Percentiles rank a stretch among this genome's conserved stretches.
phyloP scores from a whole-genome alignment of 2,888 invertebrate species.

The Agrochola circellaris region DNA sequence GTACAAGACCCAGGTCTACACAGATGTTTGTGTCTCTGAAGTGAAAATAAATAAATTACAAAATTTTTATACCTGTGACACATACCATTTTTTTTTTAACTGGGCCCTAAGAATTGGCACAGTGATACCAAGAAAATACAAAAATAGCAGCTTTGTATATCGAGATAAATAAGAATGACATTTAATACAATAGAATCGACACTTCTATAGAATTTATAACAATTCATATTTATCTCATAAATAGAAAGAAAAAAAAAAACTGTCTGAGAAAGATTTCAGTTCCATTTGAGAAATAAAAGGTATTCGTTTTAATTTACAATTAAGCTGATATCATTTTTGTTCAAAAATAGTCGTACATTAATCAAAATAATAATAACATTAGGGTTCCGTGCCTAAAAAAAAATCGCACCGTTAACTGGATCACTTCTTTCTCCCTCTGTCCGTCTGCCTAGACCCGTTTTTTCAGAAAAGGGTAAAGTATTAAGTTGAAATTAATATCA shows the following conservation, averaged over 20 bases:
- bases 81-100: background rate
- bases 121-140: background rate
- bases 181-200: conserved; percentile 15
- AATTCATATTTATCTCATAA: background rate
- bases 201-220: conserved; percentile 16
- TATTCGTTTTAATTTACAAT: background rate
- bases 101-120: background rate
- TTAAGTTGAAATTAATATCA: background rate
- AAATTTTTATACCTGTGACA: background rate
- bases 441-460: background rate
- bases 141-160: conserved; percentile 1
- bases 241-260: background rate
- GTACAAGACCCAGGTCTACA: too few relatives aligned
- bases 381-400: background rate
- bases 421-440: background rate
- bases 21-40: too few relatives aligned
- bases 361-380: background rate
- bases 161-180: background rate
- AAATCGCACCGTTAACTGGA: background rate
- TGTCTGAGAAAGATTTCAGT: background rate
- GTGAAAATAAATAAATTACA: too few relatives aligned
- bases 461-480: background rate
- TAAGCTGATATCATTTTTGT: background rate
- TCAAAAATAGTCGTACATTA: background rate
- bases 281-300: background rate